phyloP scores from a whole-genome alignment of 2,888 invertebrate species.

The Branchellion lobata region DNA sequence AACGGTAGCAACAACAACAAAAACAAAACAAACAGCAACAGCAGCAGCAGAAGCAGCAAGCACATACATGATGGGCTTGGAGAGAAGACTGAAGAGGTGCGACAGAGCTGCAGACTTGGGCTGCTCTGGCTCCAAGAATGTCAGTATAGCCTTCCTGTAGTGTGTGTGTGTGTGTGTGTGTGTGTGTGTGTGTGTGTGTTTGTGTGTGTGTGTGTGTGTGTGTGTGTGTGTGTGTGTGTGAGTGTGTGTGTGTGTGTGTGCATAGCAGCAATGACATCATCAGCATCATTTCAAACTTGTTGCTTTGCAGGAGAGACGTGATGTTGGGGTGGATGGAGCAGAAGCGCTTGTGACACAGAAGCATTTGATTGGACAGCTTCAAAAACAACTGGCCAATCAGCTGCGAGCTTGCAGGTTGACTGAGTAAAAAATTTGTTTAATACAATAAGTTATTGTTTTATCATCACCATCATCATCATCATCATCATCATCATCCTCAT shows the following conservation, averaged over 20 bases:
- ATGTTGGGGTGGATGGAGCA: conserved; percentile 91
- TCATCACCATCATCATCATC: conserved; percentile 11
- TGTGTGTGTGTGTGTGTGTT: neutral
- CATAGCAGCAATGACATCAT: no score
- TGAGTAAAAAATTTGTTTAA: no score
- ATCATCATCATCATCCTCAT: conserved; percentile 13
- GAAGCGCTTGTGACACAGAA: conserved; percentile 81
- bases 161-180: neutral
- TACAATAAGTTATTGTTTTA: no score
- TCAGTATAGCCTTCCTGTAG: neutral
- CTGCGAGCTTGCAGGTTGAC: conserved; percentile 66
- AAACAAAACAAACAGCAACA: neutral
- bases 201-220: no score
- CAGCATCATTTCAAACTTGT: conserved; percentile 70
- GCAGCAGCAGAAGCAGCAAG: neutral
- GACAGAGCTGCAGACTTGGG: neutral
- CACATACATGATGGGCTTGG: neutral
- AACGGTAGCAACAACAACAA: neutral
- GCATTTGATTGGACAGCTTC: conserved; percentile 68
- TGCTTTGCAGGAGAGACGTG: conserved; percentile 86
- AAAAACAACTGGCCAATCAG: conserved; percentile 88
- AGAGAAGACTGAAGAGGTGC: neutral
- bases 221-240: neutral
- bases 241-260: neutral
- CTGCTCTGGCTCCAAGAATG: neutral